Evolutionary conservation across 2,797 vertebrate species (phyloP), one percentile per base, ranked within the genome.

Genomic region (Falco novaeseelandiae): DNA sequence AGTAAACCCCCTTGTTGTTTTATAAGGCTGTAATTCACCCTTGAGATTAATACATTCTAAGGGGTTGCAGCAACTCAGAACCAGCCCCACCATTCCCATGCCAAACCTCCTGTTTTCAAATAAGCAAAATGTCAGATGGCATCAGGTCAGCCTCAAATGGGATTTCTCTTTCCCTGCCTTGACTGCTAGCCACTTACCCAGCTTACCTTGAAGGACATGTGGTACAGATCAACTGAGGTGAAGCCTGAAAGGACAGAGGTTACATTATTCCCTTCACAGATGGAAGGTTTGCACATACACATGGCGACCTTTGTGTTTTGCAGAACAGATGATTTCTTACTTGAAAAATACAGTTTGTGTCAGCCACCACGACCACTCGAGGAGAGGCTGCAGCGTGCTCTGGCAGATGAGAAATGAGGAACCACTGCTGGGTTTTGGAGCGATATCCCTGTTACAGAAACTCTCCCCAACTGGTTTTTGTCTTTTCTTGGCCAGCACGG

Each of bases 121-220:
- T 14, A 76, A 78, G 87, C n/a, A 22, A 87, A 95, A 91, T 61
- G 89, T 94, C 96, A 97, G 90, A 71, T 38, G 87, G 89, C 92
- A 94, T 92, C 94, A 95, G 82, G 92, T 96, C 92, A 96, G 87
- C 61, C 79, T 93, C 93, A 97, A 94, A 96, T 58, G 82, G 94
- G 94, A 95, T 97, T 96, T 93, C 79, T 95, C 87, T 63, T 61
- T 51, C 61, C 54, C 57, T 84, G 90, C 89, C 72, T 84, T 76
- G 83, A 93, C 85, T 96, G 95, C 63, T 54, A 97, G 95, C 95
- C 96, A 97, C 95, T 97, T 97, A 96, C 95, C 95, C 96, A 91
- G 97, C 97, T 95, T 96, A 96, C 97, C 96, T 96, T 86, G 86
- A 96, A 95, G 94, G 93, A 90, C 94, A 77, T 12, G 84, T 65